Conservation (phyloP, 2,113 vertebrate species). For the Anoura caudifer region DNA sequence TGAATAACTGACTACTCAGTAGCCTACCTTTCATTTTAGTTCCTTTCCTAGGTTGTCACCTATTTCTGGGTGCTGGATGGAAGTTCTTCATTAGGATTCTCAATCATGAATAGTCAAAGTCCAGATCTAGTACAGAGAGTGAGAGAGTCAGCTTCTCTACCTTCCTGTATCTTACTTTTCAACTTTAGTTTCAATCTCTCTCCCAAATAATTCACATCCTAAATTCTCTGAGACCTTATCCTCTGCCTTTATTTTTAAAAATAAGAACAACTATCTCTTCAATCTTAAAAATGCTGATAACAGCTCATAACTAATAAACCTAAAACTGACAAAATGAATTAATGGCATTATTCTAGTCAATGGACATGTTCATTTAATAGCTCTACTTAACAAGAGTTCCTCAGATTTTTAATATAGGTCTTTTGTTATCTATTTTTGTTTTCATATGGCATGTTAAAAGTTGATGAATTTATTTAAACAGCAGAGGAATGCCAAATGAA, state of each 20-base stretch:
- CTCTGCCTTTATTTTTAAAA: background rate
- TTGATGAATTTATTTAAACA: background rate
- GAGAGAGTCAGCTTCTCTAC: background rate
- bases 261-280: background rate
- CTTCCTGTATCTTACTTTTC: background rate
- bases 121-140: background rate
- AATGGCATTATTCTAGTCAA: background rate
- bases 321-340: background rate
- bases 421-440: background rate
- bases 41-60: background rate
- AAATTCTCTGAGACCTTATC: background rate
- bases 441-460: background rate
- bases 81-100: background rate
- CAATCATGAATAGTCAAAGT: background rate
- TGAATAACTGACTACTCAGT: background rate
- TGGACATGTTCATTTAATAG: background rate
- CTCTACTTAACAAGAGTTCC: background rate
- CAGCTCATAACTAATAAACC: background rate
- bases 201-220: background rate
- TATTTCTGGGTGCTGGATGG: background rate
- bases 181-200: background rate
- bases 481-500: background rate
- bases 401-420: background rate
- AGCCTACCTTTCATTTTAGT: background rate
- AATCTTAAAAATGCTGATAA: background rate